Evolutionary conservation across 2,113 vertebrate genomes (phyloP).

Genomic region (Sula dactylatra): DNA sequence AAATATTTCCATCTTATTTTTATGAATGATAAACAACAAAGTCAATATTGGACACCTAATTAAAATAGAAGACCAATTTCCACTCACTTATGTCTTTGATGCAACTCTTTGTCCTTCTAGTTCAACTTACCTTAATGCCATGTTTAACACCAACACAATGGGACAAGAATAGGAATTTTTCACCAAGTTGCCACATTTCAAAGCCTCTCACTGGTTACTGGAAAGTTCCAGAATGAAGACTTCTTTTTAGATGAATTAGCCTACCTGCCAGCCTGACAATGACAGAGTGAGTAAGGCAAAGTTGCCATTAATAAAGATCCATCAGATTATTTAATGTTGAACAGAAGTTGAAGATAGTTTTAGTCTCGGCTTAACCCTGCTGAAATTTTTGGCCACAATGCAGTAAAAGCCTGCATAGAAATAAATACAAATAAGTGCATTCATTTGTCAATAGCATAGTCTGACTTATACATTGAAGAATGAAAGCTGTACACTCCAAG

Average conservation of each 20-base stretch:
- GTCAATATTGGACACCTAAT: not conserved
- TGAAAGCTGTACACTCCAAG: not conserved
- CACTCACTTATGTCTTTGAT: not conserved
- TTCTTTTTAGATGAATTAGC: not conserved
- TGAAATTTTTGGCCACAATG: not conserved
- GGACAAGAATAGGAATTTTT: not conserved
- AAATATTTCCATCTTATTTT: not conserved
- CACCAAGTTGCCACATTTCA: not conserved
- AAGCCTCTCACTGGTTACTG: not conserved
- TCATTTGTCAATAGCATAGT: not conserved
- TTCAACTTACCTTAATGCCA: not conserved
- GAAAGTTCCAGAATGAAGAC: not conserved
- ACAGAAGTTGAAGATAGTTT: not conserved
- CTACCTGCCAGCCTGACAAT: not conserved
- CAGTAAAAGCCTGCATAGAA: not conserved
- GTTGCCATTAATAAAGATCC: not conserved
- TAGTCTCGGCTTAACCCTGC: not conserved
- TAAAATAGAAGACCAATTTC: not conserved
- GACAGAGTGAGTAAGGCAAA: not conserved
- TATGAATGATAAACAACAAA: not conserved
- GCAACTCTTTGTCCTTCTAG: not conserved
- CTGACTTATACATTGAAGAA: not conserved
- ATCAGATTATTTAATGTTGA: not conserved
- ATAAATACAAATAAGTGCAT: not conserved
- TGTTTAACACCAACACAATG: not conserved